Base-by-base conservation (phyloP, 1,140 invertebrate genomes). In the Thaumetopoea pityocampa region DNA sequence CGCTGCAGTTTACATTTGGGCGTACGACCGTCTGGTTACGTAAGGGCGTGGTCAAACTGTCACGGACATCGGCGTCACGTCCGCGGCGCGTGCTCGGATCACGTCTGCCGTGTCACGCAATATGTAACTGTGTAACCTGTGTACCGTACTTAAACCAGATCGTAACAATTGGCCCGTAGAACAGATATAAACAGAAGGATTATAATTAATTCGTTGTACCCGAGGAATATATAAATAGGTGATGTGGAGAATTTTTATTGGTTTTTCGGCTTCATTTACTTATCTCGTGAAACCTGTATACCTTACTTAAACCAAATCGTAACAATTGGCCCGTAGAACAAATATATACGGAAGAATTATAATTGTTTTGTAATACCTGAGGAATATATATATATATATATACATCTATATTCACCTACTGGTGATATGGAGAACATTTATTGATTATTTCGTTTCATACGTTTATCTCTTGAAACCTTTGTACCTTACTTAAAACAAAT, bases 21-120 rank as follows among this genome's bases (percentile, higher is more conserved):
- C 5, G 9, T 11, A 11, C 10, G 9, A 19, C 5, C 15, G 6
- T 11, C 4, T 34, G 8, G 34, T 45, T 36, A 23, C 18, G 14
- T 15, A 40, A 42, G 42, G 41, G 42, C 48, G 41, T 52, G 62
- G 24, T 51, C 47, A 41, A 48, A 38, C 41, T 42, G 48, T 60
- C 56, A 54, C 50, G 43, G 29, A 38, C 32, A 49, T 49, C 41
- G 47, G 32, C 33, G 42, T 62, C 67, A 73, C 70, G 67, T 74
- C 38, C 30, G 23, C 8, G 32, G 53, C 70, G 62, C 70, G 70
- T 63, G 67, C 59, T 49, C 24, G 50, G 55, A 59, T 67, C 52
- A 62, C 53, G 56, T 52, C 41, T n/a, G 34, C 47, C 19, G 30
- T 37, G 58, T 67, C 61, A 67, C 61, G 55, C 49, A 44, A 56